phyloP scores from a whole-genome alignment of 2,113 vertebrate species.

The Phocoena sinus region DNA sequence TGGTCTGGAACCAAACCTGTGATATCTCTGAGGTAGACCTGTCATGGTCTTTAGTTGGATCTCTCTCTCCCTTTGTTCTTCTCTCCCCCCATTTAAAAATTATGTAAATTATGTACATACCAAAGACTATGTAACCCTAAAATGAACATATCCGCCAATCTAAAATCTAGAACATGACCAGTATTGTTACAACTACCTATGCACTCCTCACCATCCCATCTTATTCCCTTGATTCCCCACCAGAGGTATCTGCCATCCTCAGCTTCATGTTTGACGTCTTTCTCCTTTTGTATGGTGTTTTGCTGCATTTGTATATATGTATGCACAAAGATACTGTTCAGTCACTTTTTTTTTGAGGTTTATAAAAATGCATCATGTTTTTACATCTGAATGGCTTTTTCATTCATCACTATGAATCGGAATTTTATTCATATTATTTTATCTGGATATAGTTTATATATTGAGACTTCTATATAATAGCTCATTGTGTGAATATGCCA shows the following conservation, averaged over 20 bases:
- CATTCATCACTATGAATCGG: neutral
- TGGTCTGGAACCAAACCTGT: neutral
- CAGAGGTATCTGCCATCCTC: neutral
- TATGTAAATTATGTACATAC: neutral
- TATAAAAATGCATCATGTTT: neutral
- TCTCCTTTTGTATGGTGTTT: neutral
- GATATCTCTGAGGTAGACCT: neutral
- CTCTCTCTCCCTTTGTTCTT: neutral
- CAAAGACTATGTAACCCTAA: neutral
- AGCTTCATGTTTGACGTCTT: too few relatives aligned
- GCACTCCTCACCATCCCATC: neutral
- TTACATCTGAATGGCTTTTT: neutral
- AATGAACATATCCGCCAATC: neutral
- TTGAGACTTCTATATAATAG: neutral
- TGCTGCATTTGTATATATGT: accelerated
- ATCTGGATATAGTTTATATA: neutral
- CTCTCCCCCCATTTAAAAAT: neutral
- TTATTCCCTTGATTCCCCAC: neutral
- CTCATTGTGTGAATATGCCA: neutral
- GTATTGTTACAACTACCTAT: accelerated
- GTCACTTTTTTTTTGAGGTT: neutral
- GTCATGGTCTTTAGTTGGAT: neutral
- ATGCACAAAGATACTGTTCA: neutral
- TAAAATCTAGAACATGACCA: neutral
- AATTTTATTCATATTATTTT: neutral